Evolutionary conservation across 1,140 invertebrate genomes (phyloP).

Genomic region (Anoplophora glabripennis): DNA sequence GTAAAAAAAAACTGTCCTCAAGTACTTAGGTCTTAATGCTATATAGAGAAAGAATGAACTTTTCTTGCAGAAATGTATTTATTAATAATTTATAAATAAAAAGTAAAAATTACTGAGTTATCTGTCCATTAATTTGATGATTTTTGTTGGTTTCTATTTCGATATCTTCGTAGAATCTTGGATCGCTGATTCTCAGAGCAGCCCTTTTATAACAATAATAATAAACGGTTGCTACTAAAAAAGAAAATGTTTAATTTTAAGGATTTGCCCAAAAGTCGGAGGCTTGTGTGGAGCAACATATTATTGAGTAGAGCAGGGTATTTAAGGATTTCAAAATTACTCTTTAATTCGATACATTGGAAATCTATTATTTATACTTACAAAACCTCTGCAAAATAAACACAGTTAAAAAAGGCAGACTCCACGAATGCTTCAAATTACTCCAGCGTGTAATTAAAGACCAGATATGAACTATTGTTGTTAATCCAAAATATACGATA

Average conservation of each 20-base stretch:
- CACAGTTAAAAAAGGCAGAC: conserved; percentile 57
- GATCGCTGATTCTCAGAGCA: conserved; percentile 66
- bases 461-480: conserved; percentile 58
- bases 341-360: not conserved
- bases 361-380: conserved; percentile 46
- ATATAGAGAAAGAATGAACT: not conserved
- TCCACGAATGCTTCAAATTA: conserved; percentile 52
- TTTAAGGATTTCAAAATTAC: too few species aligned
- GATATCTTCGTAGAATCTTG: conserved; percentile 69
- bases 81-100: conserved; percentile 4
- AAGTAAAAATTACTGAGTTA: not conserved
- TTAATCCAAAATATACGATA: conserved; percentile 56
- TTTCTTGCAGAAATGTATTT: not conserved
- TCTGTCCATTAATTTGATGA: not conserved
- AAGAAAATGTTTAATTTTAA: not conserved
- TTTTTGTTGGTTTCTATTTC: conserved; percentile 57
- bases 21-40: not conserved
- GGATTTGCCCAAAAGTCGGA: too few species aligned
- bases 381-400: conserved; percentile 60
- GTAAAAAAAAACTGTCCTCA: not conserved
- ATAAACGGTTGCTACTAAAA: conserved; percentile 67
- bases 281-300: too few species aligned
- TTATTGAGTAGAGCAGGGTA: too few species aligned
- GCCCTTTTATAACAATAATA: conserved; percentile 74
- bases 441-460: conserved; percentile 58